These are phyloP conservation scores for Tuberolachnus salignus DNA, from an alignment of 2,888 invertebrate species.

Conservation along the genomic window DNA sequence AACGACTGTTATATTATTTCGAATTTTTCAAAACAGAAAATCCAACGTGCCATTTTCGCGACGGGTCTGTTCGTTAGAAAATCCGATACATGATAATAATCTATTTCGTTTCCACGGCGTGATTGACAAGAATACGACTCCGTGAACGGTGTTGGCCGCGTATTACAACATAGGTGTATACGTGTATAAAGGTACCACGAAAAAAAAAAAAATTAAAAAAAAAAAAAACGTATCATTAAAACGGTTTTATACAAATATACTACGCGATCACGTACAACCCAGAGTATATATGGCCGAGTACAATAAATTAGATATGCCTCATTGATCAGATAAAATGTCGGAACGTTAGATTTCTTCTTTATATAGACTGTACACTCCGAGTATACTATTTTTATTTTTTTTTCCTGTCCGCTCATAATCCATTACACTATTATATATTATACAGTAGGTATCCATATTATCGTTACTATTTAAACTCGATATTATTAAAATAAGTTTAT, in stretches of 20 bases:
- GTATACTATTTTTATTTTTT: no score
- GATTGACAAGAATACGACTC: slow-evolving; percentile 19
- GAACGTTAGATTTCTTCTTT: slow-evolving; percentile 27
- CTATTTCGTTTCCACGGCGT: neutral
- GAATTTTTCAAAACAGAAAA: neutral
- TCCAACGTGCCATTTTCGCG: neutral
- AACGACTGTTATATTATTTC: neutral
- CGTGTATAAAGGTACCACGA: no score
- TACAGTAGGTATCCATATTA: no score
- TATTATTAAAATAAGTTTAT: no score
- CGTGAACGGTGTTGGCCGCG: slow-evolving; percentile 4
- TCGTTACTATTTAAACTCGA: no score
- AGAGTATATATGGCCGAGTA: neutral
- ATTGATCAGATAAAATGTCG: slow-evolving; percentile 13
- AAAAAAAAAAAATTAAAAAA: no score
- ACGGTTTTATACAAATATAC: slow-evolving; percentile 49
- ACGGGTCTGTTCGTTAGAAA: neutral
- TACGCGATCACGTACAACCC: slow-evolving; percentile 27
- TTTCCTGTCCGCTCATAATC: no score
- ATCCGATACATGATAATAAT: neutral
- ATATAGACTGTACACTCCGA: neutral
- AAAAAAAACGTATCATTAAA: slow-evolving; percentile 52
- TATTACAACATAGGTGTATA: neutral
- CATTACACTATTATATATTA: no score
- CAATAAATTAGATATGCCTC: slow-evolving; percentile 42